These are phyloP conservation scores for Galbula dea DNA, from an alignment of 2,113 vertebrate species.

Conservation along the genomic window DNA sequence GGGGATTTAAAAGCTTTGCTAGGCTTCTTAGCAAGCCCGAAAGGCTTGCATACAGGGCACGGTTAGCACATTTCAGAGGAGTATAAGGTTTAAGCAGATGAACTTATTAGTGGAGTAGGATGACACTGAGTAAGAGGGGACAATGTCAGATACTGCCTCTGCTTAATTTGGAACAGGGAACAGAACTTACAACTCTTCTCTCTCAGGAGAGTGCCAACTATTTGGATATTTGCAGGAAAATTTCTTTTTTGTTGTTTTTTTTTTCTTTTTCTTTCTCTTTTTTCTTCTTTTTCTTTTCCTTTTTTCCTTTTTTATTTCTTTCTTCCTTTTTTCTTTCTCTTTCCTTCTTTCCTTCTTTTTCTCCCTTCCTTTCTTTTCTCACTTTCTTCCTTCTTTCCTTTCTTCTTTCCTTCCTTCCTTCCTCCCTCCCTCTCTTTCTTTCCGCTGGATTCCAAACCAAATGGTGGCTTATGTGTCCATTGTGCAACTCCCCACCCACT, in stretches of 20 bases:
- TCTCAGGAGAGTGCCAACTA: neutral
- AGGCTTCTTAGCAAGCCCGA: neutral
- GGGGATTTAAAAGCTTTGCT: neutral
- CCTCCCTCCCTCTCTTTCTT: too few species aligned
- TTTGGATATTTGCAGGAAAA: neutral
- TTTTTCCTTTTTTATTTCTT: too few species aligned
- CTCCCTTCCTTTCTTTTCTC: too few species aligned
- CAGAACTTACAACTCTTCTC: neutral
- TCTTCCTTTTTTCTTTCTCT: too few species aligned
- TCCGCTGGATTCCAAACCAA: neutral
- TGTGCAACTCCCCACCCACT: neutral
- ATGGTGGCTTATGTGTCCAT: neutral
- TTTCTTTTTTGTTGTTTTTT: neutral
- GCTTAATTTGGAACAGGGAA: constrained; percentile 7
- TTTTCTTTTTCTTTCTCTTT: neutral
- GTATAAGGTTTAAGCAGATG: neutral
- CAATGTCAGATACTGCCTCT: neutral
- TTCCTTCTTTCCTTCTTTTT: too few species aligned
- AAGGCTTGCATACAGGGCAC: neutral
- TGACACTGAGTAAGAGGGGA: neutral
- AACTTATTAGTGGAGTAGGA: neutral
- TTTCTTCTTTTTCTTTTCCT: too few species aligned
- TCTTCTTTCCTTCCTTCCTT: too few species aligned
- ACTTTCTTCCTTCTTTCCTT: too few species aligned
- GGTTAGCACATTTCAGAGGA: neutral